A percentile compares a stretch with the other conserved stretches of the same genome.
Conservation (phyloP, 2,113 vertebrate genomes). For the Zapornia atra region DNA sequence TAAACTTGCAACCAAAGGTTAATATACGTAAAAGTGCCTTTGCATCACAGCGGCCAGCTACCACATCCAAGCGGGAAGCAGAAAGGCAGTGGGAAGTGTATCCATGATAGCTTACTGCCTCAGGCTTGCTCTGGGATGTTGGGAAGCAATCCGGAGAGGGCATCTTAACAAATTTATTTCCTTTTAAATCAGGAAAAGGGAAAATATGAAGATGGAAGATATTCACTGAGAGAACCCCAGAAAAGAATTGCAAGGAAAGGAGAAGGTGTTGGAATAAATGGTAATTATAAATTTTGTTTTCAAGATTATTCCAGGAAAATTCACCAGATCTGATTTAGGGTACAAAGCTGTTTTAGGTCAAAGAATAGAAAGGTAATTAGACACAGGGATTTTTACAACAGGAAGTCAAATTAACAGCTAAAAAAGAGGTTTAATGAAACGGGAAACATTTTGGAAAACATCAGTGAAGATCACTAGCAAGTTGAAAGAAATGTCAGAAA, state of each 20-base stretch:
- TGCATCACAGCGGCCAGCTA: not conserved
- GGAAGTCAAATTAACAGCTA: not conserved
- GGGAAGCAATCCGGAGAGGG: not conserved
- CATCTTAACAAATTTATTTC: not conserved
- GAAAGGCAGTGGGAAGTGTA: not conserved
- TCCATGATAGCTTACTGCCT: not conserved
- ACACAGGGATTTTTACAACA: not conserved
- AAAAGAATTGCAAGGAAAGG: not conserved
- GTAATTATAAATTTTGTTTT: not conserved
- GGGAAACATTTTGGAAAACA: not conserved
- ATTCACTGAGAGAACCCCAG: not conserved
- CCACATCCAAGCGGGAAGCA: not conserved
- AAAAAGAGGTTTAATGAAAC: not conserved
- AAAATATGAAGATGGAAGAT: not conserved
- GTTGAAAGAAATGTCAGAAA: not conserved
- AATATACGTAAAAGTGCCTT: not conserved
- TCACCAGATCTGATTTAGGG: not conserved
- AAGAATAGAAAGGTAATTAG: not conserved
- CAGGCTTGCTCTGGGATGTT: not conserved
- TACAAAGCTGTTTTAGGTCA: not conserved
- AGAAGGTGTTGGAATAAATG: not conserved
- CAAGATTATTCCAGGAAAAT: not conserved
- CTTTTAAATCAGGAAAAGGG: not conserved
- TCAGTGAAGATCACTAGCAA: not conserved
- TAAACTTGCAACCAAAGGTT: not conserved